phyloP scores from a whole-genome alignment of 2,797 vertebrate species.

The Smutsia gigantea region DNA sequence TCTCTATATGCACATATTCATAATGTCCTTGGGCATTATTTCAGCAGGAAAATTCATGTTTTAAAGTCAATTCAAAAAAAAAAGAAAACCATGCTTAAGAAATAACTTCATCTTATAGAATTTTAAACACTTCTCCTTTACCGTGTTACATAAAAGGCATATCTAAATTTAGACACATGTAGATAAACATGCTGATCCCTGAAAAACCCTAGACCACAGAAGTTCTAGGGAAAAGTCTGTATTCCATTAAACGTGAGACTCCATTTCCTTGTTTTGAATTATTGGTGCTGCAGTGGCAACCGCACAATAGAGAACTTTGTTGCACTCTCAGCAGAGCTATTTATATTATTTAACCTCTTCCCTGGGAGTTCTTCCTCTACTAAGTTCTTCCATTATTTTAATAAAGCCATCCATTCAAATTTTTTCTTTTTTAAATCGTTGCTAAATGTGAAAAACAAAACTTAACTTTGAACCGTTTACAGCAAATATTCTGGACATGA shows the following conservation, averaged over 20 bases:
- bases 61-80: conserved; percentile 66
- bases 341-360: conserved; percentile 77
- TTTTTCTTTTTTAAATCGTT: not conserved
- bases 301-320: conserved; percentile 75
- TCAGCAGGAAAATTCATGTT: conserved; percentile 62
- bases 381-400: conserved; percentile 62
- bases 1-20: conserved; percentile 57
- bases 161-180: conserved; percentile 76
- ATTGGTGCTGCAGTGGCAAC: conserved; percentile 76
- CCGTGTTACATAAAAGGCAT: conserved; percentile 68
- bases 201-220: conserved; percentile 71
- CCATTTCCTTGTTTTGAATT: conserved; percentile 80
- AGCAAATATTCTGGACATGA: not conserved
- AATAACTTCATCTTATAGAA: conserved; percentile 69
- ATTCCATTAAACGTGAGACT: conserved; percentile 75
- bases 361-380: conserved; percentile 66
- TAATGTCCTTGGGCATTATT: conserved; percentile 59
- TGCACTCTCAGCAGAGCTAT: conserved; percentile 77
- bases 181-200: conserved; percentile 74
- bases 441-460: conserved; percentile 50
- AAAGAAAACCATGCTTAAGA: conserved; percentile 44
- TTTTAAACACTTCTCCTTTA: conserved; percentile 68
- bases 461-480: conserved; percentile 4
- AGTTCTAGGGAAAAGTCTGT: conserved; percentile 74
- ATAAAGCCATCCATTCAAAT: conserved; percentile 55